Percentiles rank a stretch among this genome's conserved stretches.
Conservation (phyloP, 2,113 vertebrate genomes). For the Larimichthys crocea region DNA sequence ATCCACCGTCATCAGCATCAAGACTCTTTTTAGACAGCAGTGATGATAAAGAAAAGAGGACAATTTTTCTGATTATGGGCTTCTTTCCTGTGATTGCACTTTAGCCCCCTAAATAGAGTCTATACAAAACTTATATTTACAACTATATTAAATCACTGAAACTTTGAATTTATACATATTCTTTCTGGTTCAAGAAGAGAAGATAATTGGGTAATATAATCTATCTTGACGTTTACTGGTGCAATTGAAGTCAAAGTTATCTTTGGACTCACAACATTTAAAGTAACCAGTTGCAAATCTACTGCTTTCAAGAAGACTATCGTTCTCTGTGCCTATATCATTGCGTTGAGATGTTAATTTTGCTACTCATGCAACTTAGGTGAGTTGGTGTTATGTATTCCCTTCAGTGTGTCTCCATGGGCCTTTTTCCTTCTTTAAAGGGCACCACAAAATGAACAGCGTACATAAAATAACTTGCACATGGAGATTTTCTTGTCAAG, state of each 20-base stretch:
- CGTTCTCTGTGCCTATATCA: neutral
- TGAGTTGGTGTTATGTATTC: conserved; percentile 9
- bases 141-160: conserved; percentile 29
- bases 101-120: conserved; percentile 26
- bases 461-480: neutral
- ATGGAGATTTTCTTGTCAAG: neutral
- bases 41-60: conserved; percentile 9
- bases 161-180: conserved; percentile 18
- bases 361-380: conserved; percentile 6
- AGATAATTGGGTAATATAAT: conserved; percentile 9
- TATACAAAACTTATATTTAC: conserved; percentile 22
- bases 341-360: neutral
- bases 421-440: neutral
- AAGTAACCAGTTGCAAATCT: conserved; percentile 12
- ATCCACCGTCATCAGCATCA: conserved; percentile 25
- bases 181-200: neutral
- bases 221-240: conserved; percentile 28
- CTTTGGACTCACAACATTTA: conserved; percentile 5
- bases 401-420: conserved; percentile 4
- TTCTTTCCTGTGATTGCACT: conserved; percentile 21
- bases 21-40: conserved; percentile 28
- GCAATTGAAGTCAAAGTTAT: conserved; percentile 25
- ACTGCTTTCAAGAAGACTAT: neutral
- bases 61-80: conserved; percentile 20
- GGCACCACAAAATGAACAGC: neutral